Conservation (phyloP, 2,113 vertebrate species). For the Tympanuchus pallidicinctus region DNA sequence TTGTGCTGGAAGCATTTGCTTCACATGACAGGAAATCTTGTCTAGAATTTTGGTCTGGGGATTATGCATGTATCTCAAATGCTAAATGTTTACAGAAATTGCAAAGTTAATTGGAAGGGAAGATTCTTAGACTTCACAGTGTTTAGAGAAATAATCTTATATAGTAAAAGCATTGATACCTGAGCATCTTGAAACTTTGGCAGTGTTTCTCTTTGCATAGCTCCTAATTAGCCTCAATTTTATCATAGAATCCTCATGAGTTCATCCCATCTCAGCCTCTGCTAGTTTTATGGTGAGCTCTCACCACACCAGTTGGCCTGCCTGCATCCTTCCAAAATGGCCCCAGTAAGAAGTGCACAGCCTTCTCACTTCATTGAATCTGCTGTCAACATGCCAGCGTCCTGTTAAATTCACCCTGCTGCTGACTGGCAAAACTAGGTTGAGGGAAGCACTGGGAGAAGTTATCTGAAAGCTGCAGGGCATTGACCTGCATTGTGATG, state of each 20-base stretch:
- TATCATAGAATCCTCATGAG: background rate
- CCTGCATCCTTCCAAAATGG: background rate
- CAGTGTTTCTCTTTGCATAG: background rate
- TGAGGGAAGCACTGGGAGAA: background rate
- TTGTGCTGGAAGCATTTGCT: background rate
- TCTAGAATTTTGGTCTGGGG: background rate
- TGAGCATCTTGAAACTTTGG: slow-evolving; percentile 17
- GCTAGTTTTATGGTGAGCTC: background rate
- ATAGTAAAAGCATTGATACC: background rate
- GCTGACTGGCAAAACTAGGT: background rate
- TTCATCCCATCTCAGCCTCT: background rate
- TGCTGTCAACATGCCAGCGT: fast-evolving
- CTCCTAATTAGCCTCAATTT: background rate
- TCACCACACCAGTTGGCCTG: background rate
- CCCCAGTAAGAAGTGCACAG: background rate
- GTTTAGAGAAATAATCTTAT: slow-evolving; percentile 20
- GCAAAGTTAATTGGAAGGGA: background rate
- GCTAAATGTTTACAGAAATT: slow-evolving; percentile 7
- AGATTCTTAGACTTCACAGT: background rate
- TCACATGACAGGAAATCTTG: background rate
- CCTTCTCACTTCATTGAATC: background rate
- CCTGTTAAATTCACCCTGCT: background rate
- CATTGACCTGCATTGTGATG: background rate
- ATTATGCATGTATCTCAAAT: background rate
- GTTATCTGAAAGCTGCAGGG: background rate